Evolutionary conservation across 2,113 vertebrate genomes (phyloP).

Genomic region (Lophochroa leadbeateri): DNA sequence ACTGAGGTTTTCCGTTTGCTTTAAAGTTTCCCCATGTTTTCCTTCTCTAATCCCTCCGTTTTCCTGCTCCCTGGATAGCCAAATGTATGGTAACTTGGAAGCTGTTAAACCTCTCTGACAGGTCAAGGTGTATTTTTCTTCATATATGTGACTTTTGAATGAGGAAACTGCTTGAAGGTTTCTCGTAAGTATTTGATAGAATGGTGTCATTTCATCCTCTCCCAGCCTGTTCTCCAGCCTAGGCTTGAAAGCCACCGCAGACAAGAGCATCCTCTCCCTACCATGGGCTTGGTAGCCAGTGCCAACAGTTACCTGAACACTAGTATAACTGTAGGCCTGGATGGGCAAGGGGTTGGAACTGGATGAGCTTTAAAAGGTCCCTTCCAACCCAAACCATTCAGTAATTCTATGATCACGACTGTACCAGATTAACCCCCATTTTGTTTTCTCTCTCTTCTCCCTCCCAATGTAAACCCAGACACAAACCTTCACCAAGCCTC

Average conservation of each 20-base stretch:
- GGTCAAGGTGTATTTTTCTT: neutral
- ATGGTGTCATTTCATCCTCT: neutral
- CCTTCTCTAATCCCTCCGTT: neutral
- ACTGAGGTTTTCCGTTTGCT: neutral
- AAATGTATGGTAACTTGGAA: neutral
- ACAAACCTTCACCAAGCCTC: neutral
- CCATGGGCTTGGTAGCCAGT: neutral
- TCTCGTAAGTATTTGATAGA: neutral
- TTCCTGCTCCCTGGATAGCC: neutral
- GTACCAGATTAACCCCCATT: neutral
- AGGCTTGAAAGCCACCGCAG: accelerated
- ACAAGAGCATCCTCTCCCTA: neutral
- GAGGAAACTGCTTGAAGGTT: neutral
- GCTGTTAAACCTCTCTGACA: neutral
- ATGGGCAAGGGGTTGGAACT: neutral
- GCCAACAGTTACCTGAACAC: accelerated
- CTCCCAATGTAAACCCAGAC: neutral
- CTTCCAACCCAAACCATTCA: neutral
- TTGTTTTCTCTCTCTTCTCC: neutral
- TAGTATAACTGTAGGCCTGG: accelerated
- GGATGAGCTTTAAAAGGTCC: neutral
- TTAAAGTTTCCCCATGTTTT: neutral
- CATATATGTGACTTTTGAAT: neutral
- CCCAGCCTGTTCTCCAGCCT: neutral
- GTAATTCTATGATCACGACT: neutral